Base-by-base conservation (phyloP, 2,888 invertebrate genomes). In the Caenorhabditis sp. region DNA sequence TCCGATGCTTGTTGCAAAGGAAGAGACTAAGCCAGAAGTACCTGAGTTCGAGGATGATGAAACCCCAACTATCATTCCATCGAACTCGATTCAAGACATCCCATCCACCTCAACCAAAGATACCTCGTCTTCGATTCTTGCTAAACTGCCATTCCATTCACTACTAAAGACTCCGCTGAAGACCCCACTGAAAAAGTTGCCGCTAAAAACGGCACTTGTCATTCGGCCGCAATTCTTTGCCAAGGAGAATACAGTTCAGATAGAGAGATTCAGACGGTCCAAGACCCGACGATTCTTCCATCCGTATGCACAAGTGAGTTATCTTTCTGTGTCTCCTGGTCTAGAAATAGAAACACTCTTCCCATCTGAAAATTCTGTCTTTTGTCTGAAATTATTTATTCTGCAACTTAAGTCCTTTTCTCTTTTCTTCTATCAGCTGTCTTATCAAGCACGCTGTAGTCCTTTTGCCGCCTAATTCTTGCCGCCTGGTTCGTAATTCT, bases 251-350 rank as follows among this genome's bases (percentile, higher is more conserved):
- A 76, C 79, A 12, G 86, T 88, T 2, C 58, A 80, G 16, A 51
- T 88, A 61, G 82, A 84, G 41, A 59, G 86, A 24, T 89, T 89
- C 80, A 54, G 81, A 8, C 22, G 80, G 28, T 86, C 86, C 12
- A 77, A 79, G 28, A 89, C 89, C 19, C 68, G 89, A 16, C 51
- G 80, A 31, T 88, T 88, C 77, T 89, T 89, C 77, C 88, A 86
- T 75, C 89, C 89, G 19, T 89, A 89, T 61, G 85, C 85, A 22
- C 82, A 80, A 66, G 84, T 84, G 44, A 54, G 68, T 59, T 38
- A 35, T 19, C 35, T 35, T 59, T 35, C 10, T 59, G 12, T 24
- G 31, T 54, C 54, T n/a, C 19, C 19, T 12, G 16, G n/a, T 47
- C 19, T 44, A 22, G 22, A 64, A 47, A 64, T 47, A 47, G 47